Evolutionary conservation across 2,113 vertebrate species (phyloP).

Genomic region (Chlorodrepanis virens): DNA sequence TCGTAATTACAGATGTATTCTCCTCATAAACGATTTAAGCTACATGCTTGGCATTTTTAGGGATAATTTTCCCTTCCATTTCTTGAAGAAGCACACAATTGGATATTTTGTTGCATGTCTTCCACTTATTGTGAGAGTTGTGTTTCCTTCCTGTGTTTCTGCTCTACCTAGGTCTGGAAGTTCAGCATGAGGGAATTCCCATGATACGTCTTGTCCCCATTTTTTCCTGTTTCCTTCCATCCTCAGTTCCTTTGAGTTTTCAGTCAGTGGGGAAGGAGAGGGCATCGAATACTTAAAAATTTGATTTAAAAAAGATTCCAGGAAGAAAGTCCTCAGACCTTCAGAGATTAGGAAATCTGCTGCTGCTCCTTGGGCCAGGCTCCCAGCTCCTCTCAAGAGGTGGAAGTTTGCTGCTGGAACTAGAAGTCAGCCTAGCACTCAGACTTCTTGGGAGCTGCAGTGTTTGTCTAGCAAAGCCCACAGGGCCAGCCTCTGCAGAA

Average conservation of each 20-base stretch:
- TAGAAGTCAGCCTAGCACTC: neutral
- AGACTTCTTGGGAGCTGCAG: neutral
- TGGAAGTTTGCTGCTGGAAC: neutral
- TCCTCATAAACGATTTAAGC: neutral
- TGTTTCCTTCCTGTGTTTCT: neutral
- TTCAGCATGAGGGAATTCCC: neutral
- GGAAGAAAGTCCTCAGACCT: neutral
- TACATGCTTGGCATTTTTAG: neutral
- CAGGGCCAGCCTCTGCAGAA: neutral
- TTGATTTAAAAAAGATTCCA: neutral
- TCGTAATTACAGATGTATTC: slow-evolving; percentile 29
- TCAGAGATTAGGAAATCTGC: neutral
- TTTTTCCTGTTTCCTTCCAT: neutral
- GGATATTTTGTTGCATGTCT: neutral
- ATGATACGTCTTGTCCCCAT: neutral
- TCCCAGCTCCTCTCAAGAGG: neutral
- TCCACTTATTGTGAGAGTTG: neutral
- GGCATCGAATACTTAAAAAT: neutral
- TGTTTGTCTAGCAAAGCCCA: neutral
- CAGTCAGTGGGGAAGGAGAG: rapidly evolving
- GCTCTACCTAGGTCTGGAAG: neutral
- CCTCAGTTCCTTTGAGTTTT: neutral
- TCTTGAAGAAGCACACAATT: neutral
- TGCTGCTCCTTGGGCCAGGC: neutral
- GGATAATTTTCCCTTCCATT: neutral